These are phyloP conservation scores for Porites australiensis DNA, from an alignment of 64 coral and sea anemone species.

Conservation along the genomic window DNA sequence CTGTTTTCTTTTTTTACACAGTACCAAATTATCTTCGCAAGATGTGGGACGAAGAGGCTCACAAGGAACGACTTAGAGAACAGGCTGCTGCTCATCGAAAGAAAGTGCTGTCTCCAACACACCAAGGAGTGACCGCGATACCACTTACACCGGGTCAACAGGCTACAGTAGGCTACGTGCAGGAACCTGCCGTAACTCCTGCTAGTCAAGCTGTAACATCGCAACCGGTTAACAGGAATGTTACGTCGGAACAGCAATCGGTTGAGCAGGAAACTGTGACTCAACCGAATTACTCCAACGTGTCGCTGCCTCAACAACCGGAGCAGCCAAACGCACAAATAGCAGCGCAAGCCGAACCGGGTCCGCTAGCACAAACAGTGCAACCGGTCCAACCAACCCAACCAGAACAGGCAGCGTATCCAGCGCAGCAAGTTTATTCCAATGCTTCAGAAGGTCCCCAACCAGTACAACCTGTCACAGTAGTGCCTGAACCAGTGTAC, in stretches of 20 bases:
- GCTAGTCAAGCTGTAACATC: neutral
- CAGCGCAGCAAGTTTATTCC: neutral
- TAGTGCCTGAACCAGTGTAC: neutral
- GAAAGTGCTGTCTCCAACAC: neutral
- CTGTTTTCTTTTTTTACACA: neutral
- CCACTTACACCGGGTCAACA: constrained; percentile 25
- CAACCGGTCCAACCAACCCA: neutral
- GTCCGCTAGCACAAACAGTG: neutral
- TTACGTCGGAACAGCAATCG: neutral
- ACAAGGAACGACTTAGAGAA: neutral
- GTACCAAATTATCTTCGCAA: constrained; percentile 12
- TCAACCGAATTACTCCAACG: constrained; percentile 13
- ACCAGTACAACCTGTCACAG: neutral
- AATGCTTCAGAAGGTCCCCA: neutral
- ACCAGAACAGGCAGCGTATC: neutral
- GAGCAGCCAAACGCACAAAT: neutral
- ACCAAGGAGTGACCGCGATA: neutral
- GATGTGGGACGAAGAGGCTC: neutral
- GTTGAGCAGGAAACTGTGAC: neutral
- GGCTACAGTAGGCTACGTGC: neutral
- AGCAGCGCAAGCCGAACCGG: too few relatives aligned
- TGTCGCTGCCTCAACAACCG: neutral
- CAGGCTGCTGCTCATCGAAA: neutral
- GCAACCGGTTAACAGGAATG: neutral
- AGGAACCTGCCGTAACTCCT: neutral